Conservation (phyloP, 2,888 invertebrate genomes). For the Rhogogaster chlorosoma region DNA sequence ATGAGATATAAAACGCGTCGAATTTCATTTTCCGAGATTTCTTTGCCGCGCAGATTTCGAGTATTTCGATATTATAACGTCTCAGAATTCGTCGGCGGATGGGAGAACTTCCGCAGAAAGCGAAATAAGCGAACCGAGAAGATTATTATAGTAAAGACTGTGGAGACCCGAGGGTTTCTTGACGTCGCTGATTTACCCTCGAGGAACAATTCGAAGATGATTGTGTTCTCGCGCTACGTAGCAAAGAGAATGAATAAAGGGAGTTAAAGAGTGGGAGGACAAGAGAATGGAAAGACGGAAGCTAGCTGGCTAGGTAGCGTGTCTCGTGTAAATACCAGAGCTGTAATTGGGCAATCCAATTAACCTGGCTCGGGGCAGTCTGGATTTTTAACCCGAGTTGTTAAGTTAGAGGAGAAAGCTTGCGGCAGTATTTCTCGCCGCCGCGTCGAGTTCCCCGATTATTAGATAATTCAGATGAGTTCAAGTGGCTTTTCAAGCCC, state of each 20-base stretch:
- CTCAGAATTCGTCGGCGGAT: neutral
- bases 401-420: neutral
- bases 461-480: constrained; percentile 27
- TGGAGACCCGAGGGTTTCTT: neutral
- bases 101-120: neutral
- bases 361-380: constrained; percentile 45
- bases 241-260: constrained; percentile 14
- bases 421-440: neutral
- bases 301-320: neutral
- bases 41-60: neutral
- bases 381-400: constrained; percentile 39
- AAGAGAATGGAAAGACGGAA: neutral
- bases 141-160: constrained; percentile 6
- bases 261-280: neutral
- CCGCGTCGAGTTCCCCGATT: neutral
- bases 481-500: neutral
- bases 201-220: constrained; percentile 37
- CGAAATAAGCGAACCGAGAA: constrained; percentile 6
- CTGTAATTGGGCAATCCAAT: constrained; percentile 50
- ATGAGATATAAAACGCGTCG: neutral
- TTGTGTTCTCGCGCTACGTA: constrained; percentile 2
- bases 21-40: no score
- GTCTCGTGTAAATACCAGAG: constrained; percentile 47
- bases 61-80: neutral
- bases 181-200: constrained; percentile 35